Evolutionary conservation across 2,113 vertebrate species (phyloP).

Genomic region (Macquaria ambigua): DNA sequence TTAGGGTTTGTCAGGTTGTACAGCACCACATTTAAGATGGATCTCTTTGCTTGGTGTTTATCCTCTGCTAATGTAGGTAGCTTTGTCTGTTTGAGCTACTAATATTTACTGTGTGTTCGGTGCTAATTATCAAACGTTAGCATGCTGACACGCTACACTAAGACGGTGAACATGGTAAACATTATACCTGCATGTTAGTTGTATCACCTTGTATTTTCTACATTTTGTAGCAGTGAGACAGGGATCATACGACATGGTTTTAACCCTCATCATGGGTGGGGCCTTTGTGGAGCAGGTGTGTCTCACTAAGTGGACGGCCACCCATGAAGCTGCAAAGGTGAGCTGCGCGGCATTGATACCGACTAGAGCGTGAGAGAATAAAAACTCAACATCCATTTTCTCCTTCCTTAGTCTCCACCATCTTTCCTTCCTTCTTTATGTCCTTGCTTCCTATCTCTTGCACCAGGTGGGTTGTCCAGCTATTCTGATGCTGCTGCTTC

Average conservation of each 20-base stretch:
- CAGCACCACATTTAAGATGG: too few relatives aligned
- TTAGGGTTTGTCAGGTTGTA: too few relatives aligned
- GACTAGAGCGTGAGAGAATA: neutral
- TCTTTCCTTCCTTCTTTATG: neutral
- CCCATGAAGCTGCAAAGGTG: constrained; percentile 90
- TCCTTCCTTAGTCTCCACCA: too few relatives aligned
- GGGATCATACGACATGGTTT: constrained; percentile 85
- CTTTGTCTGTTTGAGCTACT: neutral
- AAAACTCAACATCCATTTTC: neutral
- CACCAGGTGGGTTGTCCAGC: constrained; percentile 83
- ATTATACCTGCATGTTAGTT: neutral
- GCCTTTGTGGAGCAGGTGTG: constrained; percentile 88
- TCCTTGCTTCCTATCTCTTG: neutral
- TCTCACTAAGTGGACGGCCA: constrained; percentile 86
- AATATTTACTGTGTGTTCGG: neutral
- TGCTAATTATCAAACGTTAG: neutral
- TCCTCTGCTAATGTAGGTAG: neutral
- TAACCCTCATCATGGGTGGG: constrained; percentile 86
- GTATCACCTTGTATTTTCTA: neutral
- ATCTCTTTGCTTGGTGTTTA: neutral
- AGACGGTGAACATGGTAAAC: neutral
- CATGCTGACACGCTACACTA: neutral
- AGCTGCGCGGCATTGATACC: neutral
- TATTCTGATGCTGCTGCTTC: constrained; percentile 86
- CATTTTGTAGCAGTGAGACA: constrained; percentile 84